Evolutionary conservation across 2,113 vertebrate genomes (phyloP), one percentile per base, ranked within the genome.

Genomic region (Psilopsiagon aymara): DNA sequence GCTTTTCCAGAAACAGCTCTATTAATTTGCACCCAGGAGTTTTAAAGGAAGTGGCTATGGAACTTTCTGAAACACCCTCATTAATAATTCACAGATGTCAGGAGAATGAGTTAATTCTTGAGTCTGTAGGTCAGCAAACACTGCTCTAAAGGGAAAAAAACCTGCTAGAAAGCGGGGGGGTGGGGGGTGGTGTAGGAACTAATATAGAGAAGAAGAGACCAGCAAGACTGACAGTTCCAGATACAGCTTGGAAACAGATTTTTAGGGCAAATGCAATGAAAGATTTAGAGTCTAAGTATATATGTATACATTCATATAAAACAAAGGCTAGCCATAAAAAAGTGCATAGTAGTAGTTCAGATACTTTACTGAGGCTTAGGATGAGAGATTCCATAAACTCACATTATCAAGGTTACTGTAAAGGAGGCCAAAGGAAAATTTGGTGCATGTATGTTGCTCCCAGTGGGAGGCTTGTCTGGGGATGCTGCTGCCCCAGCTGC

Each of bases 1-100:
- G 93, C 90, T 82, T 95, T 95, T 82, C 91, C 67, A 3, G 93
- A 96, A 93, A 10, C 84, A 96, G 84, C 85, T 93, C 78, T 91
- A 93, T 95, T 96, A 97, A 96, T 96, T 95, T 97, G 85, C 71
- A 97, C 93, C 91, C 93, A 88, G 82, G 87, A 96, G 94, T 95
- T 97, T 96, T 93, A 95, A 93, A 94, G 75, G 49, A 85, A 93
- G 91, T 90, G 87, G 90, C 81, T 94, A 92, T 96, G 87, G 93
- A 96, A 91, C 82, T 94, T 95, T 95, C 82, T 94, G 93, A 95
- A 96, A 88, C 47, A 92, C 74, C 35, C 29, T 95, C 91, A 94
- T 96, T 95, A 97, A 96, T 97, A 94, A 95, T 95, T 95, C 93
- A 95, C 93, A 85, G 75, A 79, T 94, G 93, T 95, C 6, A 1